A percentile compares a stretch with the other conserved stretches of the same genome.
phyloP scores from a whole-genome alignment of 1,140 invertebrate genomes.

The Anastrepha ludens region DNA sequence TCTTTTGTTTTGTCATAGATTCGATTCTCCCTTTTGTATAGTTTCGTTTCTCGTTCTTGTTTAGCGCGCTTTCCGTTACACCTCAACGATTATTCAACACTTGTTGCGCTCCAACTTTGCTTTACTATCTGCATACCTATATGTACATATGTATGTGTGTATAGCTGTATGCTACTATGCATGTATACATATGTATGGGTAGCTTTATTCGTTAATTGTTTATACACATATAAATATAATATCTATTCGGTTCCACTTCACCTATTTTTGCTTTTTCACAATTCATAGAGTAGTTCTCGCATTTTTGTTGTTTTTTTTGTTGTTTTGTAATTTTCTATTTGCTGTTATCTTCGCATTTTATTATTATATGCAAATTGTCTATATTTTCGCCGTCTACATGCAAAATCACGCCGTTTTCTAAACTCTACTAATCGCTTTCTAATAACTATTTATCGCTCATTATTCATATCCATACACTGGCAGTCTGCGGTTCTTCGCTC shows the following conservation, averaged over 20 bases:
- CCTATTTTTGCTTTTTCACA: slow-evolving; percentile 41
- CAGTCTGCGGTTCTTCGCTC: not conserved
- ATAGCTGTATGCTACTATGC: too few relatives aligned
- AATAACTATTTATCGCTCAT: slow-evolving; percentile 25
- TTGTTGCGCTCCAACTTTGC: not conserved
- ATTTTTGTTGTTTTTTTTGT: not conserved
- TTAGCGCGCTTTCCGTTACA: slow-evolving; percentile 22
- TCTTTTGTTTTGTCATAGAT: not conserved
- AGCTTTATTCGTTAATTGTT: not conserved
- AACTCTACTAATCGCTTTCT: not conserved
- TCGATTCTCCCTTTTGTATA: not conserved
- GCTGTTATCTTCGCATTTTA: slow-evolving; percentile 9
- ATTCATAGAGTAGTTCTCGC: not conserved
- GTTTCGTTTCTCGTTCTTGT: slow-evolving; percentile 6
- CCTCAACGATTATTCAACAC: slow-evolving; percentile 44
- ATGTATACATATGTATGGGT: too few relatives aligned
- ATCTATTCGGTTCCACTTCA: slow-evolving; percentile 6
- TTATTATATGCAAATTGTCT: slow-evolving; percentile 39
- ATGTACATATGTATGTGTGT: too few relatives aligned
- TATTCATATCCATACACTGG: not conserved
- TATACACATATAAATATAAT: not conserved
- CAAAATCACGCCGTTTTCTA: not conserved
- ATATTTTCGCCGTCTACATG: not conserved
- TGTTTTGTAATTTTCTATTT: slow-evolving; percentile 24
- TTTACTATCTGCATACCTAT: not conserved